Base-by-base conservation (phyloP, 2,113 vertebrate species). In the Sitta europaea region DNA sequence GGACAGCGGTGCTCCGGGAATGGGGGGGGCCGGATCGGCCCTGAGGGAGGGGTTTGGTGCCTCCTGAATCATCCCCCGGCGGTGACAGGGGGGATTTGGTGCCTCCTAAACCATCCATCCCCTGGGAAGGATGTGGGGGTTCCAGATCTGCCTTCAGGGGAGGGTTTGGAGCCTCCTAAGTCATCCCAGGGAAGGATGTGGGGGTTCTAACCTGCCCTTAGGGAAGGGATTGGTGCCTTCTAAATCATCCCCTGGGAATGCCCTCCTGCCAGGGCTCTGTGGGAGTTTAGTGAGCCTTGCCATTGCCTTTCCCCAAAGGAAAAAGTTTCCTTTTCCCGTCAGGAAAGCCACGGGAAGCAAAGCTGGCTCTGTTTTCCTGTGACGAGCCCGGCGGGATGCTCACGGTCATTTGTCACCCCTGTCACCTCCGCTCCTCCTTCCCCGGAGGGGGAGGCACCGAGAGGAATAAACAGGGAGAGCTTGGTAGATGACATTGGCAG, bases 251-350 rank as follows among this genome's bases (percentile, higher is more conserved):
- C 2, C 19, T 12, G n/a, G 14, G 3, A 27, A 40, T 24, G 5
- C 19, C 29, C 15, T 19, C 54, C 50, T 9, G 28, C 14, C 3
- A 4, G 54, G 31, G 11, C 24, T 20, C 35, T 13, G 0, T 3
- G 0, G 3, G 12, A 2, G 3, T 10, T 66, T 6, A 1, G 0
- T 1, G 38, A 5, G 38, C 8, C 35, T 25, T 21, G 9, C 8
- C 14, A 19, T 5, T 12, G 35, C 5, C 5, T 65, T 71, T 27
- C 36, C 28, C 4, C 9, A 0, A 16, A 25, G 61, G 53, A 6
- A 35, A 9, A 19, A 14, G 20, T 45, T 61, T 40, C 2, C 4
- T 61, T 89, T 40, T 5, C n/a, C 8, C 3, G 4, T 23, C 53
- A 18, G 14, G 31, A 10, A 27, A 47, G 35, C 42, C 10, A 0